Conservation (phyloP, 2,797 vertebrate genomes). For the Anas bernieri region DNA sequence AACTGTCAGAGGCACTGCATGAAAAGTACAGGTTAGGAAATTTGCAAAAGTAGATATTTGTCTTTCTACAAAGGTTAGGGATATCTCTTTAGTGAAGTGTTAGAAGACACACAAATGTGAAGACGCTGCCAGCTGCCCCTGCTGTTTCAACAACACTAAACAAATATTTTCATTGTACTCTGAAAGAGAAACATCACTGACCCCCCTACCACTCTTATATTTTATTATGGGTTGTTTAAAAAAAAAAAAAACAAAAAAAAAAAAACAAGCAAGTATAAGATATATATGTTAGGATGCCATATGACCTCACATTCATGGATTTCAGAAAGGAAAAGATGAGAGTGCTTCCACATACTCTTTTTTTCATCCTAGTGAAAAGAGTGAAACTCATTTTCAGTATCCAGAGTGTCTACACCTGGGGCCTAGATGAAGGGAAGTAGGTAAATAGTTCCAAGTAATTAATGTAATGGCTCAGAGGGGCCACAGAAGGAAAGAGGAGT, state of each 20-base stretch:
- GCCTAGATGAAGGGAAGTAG: slow-evolving; percentile 59
- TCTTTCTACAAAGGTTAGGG: slow-evolving; percentile 11
- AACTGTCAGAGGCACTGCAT: background rate
- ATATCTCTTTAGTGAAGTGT: background rate
- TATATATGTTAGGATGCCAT: background rate
- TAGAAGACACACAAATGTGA: background rate
- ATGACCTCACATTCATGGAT: background rate
- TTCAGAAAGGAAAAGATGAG: slow-evolving; percentile 26
- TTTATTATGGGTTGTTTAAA: background rate
- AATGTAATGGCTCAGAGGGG: slow-evolving; percentile 58
- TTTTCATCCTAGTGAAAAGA: slow-evolving; percentile 15
- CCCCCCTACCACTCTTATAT: background rate
- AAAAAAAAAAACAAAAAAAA: background rate
- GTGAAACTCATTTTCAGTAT: slow-evolving; percentile 46
- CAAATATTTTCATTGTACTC: slow-evolving; percentile 15
- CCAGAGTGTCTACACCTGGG: slow-evolving; percentile 54
- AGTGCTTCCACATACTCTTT: slow-evolving; percentile 26
- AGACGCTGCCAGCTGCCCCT: slow-evolving; percentile 15
- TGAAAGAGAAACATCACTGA: slow-evolving; percentile 4
- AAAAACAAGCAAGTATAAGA: background rate
- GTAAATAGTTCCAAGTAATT: slow-evolving; percentile 69
- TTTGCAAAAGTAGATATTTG: slow-evolving; percentile 12
- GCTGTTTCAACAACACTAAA: slow-evolving; percentile 13
- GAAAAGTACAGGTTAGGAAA: background rate
- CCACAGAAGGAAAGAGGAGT: slow-evolving; percentile 62